Evolutionary conservation across 2,113 vertebrate species (phyloP).

Genomic region (Salvelinus alpinus): DNA sequence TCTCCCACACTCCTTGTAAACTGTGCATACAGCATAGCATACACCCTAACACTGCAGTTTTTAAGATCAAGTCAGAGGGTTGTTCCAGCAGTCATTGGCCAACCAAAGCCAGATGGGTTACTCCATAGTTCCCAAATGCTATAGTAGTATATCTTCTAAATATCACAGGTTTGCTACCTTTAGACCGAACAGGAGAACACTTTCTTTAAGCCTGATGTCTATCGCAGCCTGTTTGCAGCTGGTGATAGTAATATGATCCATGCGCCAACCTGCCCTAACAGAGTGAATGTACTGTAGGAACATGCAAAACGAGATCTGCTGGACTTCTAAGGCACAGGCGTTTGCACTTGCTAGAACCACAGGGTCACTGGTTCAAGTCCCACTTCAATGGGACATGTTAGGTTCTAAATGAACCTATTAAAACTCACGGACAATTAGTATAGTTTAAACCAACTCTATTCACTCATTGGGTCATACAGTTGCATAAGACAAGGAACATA

Average conservation of each 20-base stretch:
- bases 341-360: too few relatives aligned
- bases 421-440: too few relatives aligned
- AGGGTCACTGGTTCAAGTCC: too few relatives aligned
- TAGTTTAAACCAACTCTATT: too few relatives aligned
- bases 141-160: not conserved
- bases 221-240: not conserved
- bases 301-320: not conserved
- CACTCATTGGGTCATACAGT: too few relatives aligned
- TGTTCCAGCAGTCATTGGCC: not conserved
- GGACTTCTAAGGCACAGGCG: too few relatives aligned
- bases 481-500: too few relatives aligned
- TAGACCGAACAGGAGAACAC: not conserved
- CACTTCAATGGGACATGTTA: too few relatives aligned
- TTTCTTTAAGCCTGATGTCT: not conserved
- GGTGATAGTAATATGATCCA: not conserved
- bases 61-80: not conserved
- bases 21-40: not conserved
- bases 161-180: not conserved
- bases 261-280: not conserved
- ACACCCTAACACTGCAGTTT: not conserved
- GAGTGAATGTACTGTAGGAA: not conserved
- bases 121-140: not conserved
- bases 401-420: too few relatives aligned
- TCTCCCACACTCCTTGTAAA: not conserved
- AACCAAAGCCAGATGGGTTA: not conserved